Percentiles rank a stretch among this genome's conserved stretches.
phyloP scores from a whole-genome alignment of 2,888 invertebrate species.

The Tetragnatha montana region DNA sequence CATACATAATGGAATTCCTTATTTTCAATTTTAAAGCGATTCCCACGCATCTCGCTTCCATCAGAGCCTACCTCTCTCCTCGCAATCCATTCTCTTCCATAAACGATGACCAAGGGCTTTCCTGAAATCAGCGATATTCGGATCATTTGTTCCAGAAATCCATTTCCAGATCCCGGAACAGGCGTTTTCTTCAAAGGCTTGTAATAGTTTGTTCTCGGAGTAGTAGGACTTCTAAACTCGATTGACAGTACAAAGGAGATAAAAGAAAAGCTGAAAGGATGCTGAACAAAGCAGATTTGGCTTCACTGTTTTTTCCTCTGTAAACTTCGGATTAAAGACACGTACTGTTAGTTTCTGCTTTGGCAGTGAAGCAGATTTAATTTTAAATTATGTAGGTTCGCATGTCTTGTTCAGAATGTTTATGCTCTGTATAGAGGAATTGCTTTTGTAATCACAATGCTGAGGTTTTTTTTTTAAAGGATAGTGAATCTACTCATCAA shows the following conservation, averaged over 20 bases:
- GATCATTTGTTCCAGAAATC: neutral
- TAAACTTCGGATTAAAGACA: neutral
- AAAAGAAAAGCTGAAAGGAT: neutral
- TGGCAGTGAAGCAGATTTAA: too few species aligned
- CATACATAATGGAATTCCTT: too few species aligned
- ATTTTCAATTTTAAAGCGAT: too few species aligned
- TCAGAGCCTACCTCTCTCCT: neutral
- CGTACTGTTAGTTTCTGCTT: too few species aligned
- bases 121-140: neutral
- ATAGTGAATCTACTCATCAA: too few species aligned
- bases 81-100: neutral
- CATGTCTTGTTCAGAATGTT: too few species aligned
- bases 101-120: neutral
- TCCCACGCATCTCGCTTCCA: neutral
- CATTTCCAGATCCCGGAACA: neutral
- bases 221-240: neutral
- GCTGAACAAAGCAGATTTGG: neutral
- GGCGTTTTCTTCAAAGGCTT: neutral
- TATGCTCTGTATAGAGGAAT: too few species aligned
- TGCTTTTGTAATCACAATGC: too few species aligned
- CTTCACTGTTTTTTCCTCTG: neutral
- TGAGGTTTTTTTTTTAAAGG: too few species aligned
- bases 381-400: too few species aligned
- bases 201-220: neutral
- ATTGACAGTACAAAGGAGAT: neutral